Percentiles rank a stretch among this genome's conserved stretches.
These are phyloP conservation scores for Tokudaia muenninki DNA, from an alignment of 2,797 vertebrate species.

Conservation along the genomic window DNA sequence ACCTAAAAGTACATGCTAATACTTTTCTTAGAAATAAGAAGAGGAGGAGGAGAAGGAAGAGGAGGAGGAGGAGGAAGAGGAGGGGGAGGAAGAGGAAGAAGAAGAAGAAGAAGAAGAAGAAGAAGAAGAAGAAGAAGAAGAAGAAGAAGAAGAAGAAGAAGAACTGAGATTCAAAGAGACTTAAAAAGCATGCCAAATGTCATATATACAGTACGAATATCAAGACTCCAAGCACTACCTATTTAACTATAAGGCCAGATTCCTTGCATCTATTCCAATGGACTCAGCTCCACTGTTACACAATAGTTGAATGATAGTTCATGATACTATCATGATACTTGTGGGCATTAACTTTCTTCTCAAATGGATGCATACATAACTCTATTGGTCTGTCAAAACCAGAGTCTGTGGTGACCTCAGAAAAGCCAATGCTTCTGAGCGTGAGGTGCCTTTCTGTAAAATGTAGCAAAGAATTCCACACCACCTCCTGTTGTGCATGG, in stretches of 20 bases:
- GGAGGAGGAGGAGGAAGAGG: too few species aligned
- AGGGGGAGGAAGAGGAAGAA: too few species aligned
- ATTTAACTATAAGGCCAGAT: not conserved
- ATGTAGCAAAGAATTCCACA: not conserved
- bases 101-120: too few species aligned
- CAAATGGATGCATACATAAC: not conserved
- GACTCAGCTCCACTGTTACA: not conserved
- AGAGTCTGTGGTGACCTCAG: not conserved
- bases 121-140: accelerated
- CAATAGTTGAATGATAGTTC: not conserved
- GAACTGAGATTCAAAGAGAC: not conserved
- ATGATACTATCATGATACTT: not conserved
- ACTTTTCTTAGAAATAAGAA: not conserved
- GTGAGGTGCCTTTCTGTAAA: not conserved
- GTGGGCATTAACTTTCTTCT: not conserved
- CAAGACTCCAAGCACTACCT: not conserved
- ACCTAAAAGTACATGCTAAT: not conserved
- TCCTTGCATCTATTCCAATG: not conserved
- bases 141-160: not conserved
- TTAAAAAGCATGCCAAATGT: not conserved
- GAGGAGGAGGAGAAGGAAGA: accelerated
- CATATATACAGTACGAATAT: not conserved
- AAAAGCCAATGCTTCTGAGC: not conserved
- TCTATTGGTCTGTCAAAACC: not conserved
- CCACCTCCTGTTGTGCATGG: not conserved